A percentile compares a stretch with the other conserved stretches of the same genome.
phyloP scores from a whole-genome alignment of 1,140 invertebrate species.

The Anoplolepis gracilipes region DNA sequence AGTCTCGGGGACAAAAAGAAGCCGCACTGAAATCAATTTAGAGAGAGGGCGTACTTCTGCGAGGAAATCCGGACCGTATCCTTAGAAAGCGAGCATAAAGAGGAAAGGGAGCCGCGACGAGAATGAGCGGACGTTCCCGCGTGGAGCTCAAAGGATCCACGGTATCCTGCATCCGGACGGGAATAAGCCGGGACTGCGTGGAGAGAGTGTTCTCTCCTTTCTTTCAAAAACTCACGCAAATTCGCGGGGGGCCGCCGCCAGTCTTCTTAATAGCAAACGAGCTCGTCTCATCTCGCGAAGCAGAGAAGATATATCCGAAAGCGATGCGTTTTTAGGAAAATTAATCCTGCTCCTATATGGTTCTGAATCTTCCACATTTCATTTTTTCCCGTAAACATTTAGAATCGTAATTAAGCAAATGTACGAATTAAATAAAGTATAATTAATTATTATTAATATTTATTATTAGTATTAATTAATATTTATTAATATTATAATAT shows the following conservation, averaged over 20 bases:
- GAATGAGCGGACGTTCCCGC: conserved; percentile 57
- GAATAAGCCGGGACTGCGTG: conserved; percentile 28
- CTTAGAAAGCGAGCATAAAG: conserved; percentile 81
- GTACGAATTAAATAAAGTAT: background rate
- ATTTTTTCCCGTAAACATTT: background rate
- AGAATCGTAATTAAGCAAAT: background rate
- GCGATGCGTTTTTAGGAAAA: background rate
- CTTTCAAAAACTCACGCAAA: conserved; percentile 62
- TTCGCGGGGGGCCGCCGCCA: background rate
- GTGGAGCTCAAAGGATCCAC: conserved; percentile 62
- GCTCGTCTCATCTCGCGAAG: background rate
- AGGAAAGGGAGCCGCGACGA: conserved; percentile 64
- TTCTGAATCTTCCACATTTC: background rate
- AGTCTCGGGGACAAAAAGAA: conserved; percentile 80
- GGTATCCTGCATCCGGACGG: conserved; percentile 49
- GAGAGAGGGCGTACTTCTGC: conserved; percentile 73
- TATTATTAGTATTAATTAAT: no score
- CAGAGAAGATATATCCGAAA: background rate
- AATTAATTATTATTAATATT: no score
- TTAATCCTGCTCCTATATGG: background rate
- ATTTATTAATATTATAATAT: no score
- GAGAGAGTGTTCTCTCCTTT: conserved; percentile 50
- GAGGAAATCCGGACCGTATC: conserved; percentile 84
- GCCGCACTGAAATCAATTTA: conserved; percentile 83
- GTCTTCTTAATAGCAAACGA: background rate